Percentiles rank a stretch among this genome's conserved stretches.
Evolutionary conservation across 1,140 invertebrate genomes (phyloP).

Genomic region (Penaeus indicus): DNA sequence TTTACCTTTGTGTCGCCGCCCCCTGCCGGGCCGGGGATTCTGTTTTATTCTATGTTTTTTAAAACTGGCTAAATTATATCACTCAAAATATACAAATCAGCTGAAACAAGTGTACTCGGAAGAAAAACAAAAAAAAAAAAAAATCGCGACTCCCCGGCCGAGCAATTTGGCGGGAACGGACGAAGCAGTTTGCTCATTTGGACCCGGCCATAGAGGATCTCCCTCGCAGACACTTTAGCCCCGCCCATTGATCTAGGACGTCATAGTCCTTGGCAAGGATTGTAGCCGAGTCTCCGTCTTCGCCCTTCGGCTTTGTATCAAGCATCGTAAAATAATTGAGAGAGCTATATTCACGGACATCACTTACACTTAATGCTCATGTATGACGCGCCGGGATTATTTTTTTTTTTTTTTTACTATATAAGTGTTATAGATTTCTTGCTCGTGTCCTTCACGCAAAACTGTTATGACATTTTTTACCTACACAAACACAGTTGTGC

Average conservation of each 20-base stretch:
- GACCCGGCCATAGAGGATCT: slow-evolving; percentile 33
- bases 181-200: slow-evolving; percentile 44
- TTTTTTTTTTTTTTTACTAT: too few relatives aligned
- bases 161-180: slow-evolving; percentile 17
- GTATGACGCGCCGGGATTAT: slow-evolving; percentile 47
- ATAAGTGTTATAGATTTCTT: too few relatives aligned
- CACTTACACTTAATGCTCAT: slow-evolving; percentile 49
- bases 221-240: slow-evolving; percentile 27
- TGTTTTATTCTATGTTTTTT: too few relatives aligned
- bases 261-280: slow-evolving; percentile 55
- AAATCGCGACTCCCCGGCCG: slow-evolving; percentile 34
- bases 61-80: slow-evolving; percentile 40
- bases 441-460: too few relatives aligned
- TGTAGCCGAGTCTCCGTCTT: slow-evolving; percentile 34
- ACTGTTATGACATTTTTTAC: too few relatives aligned
- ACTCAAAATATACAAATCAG: slow-evolving; percentile 50
- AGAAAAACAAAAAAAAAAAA: too few relatives aligned
- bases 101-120: slow-evolving; percentile 49
- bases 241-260: slow-evolving; percentile 34
- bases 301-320: slow-evolving; percentile 45
- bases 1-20: slow-evolving; percentile 35
- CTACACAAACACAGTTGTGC: too few relatives aligned
- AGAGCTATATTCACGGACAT: slow-evolving; percentile 59
- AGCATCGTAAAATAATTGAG: slow-evolving; percentile 64
- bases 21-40: too few relatives aligned